Base-by-base conservation (phyloP, 2,888 invertebrate genomes). In the Synanthedon andrenaeformis region DNA sequence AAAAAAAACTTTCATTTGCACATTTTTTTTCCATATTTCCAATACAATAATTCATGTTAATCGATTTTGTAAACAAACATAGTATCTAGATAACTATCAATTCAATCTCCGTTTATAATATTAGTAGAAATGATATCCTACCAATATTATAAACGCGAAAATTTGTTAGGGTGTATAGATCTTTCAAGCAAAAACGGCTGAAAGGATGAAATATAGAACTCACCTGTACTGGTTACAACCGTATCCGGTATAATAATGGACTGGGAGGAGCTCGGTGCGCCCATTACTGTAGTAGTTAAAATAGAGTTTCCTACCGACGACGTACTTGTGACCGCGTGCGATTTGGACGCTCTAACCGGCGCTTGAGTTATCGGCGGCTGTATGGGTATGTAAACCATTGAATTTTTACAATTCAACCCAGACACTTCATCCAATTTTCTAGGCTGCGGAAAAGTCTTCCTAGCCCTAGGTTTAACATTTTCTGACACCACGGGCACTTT, bases 301-400 rank as follows among this genome's bases (percentile, higher is more conserved):
- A 35, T 10, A 10, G 35, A 3, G 35, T 35, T 35, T 10, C 35
- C 35, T 6, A 35, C 6, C 10, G 35, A 35, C 35, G 17, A 17
- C 49, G 49, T 19, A 17, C 8, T 49, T 3, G 17, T 49, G 23
- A 12, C 19, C 12, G 11, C 49, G 42, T 41, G 53, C 3, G 74
- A 59, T 6, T 69, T 56, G 8, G 58, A 53, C 5, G 62, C 51
- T 3, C 79, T 59, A 19, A 69, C 55, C 0, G 84, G 86, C 45
- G 81, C 77, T 56, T 81, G 81, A 14, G 82, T 76, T 41, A 61
- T 61, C n/a, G 86, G 78, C 59, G 86, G 86, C 65, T 83, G 84
- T 28, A 86, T 85, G 1, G 87, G 87, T 13, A 87, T 87, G 57
- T 87, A 87, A 57, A 87, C 87, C 87, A 87, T 87, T 1, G 84